Percentiles rank a stretch among this genome's conserved stretches.
These are phyloP conservation scores for Brenthis daphne DNA, from an alignment of 2,888 invertebrate genomes.

Conservation along the genomic window DNA sequence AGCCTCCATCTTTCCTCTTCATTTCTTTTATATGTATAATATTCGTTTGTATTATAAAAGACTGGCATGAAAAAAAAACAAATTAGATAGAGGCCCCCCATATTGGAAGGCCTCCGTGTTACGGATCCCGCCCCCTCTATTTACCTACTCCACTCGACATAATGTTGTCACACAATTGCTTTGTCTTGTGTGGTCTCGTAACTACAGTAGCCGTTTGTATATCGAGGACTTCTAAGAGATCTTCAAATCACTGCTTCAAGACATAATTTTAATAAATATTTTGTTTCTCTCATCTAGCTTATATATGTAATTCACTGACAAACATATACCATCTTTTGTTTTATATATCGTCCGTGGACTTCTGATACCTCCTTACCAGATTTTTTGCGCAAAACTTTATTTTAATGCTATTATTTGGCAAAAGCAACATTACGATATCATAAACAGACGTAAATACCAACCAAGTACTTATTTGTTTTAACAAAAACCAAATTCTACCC, in stretches of 20 bases:
- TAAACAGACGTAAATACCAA: no score
- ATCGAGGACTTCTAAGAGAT: slow-evolving; percentile 33
- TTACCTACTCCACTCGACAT: slow-evolving; percentile 60
- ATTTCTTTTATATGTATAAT: no score
- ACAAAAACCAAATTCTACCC: no score
- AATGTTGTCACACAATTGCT: slow-evolving; percentile 71
- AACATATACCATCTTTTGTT: no score
- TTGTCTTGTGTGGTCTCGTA: slow-evolving; percentile 51
- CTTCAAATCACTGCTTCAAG: slow-evolving; percentile 2
- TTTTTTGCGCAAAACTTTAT: no score
- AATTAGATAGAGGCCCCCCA: slow-evolving; percentile 47
- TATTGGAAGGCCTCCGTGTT: slow-evolving; percentile 59
- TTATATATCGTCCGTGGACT: no score
- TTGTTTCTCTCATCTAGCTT: background rate
- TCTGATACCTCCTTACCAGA: no score
- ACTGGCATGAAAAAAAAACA: slow-evolving; percentile 7
- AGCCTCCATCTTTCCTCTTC: no score
- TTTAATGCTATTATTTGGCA: no score
- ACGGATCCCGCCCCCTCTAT: slow-evolving; percentile 62
- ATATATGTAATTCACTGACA: no score
- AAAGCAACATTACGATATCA: no score
- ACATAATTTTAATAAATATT: background rate
- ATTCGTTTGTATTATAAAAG: background rate
- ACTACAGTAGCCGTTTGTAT: slow-evolving; percentile 38
- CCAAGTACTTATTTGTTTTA: no score